Evolutionary conservation across 2,797 vertebrate species (phyloP), one percentile per base, ranked within the genome.

Genomic region (Synanceia verrucosa): DNA sequence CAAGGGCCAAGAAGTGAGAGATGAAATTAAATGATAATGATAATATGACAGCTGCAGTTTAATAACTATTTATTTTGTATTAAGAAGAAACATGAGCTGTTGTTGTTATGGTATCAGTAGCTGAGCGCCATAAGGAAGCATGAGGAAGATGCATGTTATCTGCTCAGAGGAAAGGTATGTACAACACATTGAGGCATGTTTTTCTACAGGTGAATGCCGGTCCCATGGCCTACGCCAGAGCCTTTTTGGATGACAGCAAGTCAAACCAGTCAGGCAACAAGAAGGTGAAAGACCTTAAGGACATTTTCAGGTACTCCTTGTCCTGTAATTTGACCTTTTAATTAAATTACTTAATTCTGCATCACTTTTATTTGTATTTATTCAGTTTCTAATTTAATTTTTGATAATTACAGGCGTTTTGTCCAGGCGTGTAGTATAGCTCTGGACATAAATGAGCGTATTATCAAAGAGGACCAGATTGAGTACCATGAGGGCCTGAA

Each of bases 401-500:
- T 23, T 3, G 12, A 18, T 58, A 18, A 57, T 56, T 61, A 24
- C 79, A 99, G 98, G 91, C 94, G 93, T 46, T 99, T 99, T 79
- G 95, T 98, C 11, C 94, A 97, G 82, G 96, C 95, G 1, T 99
- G 97, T 88, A 96, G 96, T 82, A 87, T 98, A 76, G 96, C 97
- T 58, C 94, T 99, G 73, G 96, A 98, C 83, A 94, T 99, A 62
- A 99, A 99, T 0, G 98, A 99, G 79, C 92, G 95, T 2, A 91
- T 99, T 46, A 99, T 99, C 82, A 99, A 99, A 83, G 98, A 99
- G 62, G 97, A 99, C 84, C 97, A 99, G 86, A 86, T 95, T 29
- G 97, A 99, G 81, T 99, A 99, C 82, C 97, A 99, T 0, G 98
- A 99, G 83, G 97, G 96, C 5, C 92, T 99, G n/a, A 99, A 99